Evolutionary conservation across 2,888 invertebrate species (phyloP).

Genomic region (Mythimna lalbum): DNA sequence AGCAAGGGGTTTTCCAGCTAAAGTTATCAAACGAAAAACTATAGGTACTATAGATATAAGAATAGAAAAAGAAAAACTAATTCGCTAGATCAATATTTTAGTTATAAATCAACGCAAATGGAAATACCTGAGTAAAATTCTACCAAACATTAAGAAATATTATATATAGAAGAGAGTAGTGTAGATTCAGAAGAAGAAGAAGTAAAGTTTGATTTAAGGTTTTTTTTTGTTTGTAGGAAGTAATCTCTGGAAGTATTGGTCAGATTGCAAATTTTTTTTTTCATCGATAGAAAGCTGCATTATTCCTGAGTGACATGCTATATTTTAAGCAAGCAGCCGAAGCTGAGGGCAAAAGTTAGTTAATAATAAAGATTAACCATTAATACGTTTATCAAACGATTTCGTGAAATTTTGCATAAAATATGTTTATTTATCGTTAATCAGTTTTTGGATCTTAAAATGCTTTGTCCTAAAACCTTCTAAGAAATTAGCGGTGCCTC

Average conservation of each 20-base stretch:
- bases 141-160: background rate
- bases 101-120: background rate
- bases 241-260: no score
- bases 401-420: background rate
- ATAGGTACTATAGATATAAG: background rate
- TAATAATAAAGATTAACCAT: background rate
- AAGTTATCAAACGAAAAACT: background rate
- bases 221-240: no score
- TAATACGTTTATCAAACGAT: background rate
- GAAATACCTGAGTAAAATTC: background rate
- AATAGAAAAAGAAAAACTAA: background rate
- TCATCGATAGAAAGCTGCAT: no score
- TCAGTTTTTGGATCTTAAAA: constrained; percentile 23
- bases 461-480: constrained; percentile 33
- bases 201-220: no score
- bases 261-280: no score
- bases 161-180: no score
- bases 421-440: constrained; percentile 17
- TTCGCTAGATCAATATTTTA: background rate
- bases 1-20: background rate
- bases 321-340: no score
- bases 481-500: constrained; percentile 34
- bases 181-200: no score
- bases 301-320: no score
- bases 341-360: no score